A percentile compares a stretch with the other conserved stretches of the same genome.
Evolutionary conservation across 2,113 vertebrate species (phyloP).

Genomic region (Pionites leucogaster): DNA sequence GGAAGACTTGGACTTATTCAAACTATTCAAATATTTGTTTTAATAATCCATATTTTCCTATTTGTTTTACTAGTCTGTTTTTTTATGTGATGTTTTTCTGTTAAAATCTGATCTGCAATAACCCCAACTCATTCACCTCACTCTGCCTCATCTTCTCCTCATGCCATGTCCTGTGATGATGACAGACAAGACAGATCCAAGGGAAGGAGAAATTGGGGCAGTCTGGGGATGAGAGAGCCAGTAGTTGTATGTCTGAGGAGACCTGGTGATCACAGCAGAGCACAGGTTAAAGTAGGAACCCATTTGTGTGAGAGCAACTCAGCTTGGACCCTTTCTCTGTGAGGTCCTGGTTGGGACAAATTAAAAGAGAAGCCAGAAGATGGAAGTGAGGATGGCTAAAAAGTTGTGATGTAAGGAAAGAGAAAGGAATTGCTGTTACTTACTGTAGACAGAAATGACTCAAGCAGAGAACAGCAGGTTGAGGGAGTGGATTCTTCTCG

Average conservation of each 20-base stretch:
- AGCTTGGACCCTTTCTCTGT: neutral
- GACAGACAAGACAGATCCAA: neutral
- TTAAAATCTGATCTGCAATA: neutral
- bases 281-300: neutral
- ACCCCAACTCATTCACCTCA: rapidly evolving
- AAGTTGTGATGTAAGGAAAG: neutral
- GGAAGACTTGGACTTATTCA: neutral
- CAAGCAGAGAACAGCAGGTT: too few relatives aligned
- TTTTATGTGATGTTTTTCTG: neutral
- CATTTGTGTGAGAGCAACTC: rapidly evolving
- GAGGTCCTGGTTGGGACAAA: neutral
- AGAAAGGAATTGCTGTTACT: neutral
- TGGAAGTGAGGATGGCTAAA: neutral
- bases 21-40: neutral
- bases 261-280: neutral
- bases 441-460: neutral
- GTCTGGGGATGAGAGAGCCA: neutral
- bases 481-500: too few relatives aligned
- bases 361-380: neutral
- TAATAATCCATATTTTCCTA: rapidly evolving
- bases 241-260: neutral
- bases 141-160: rapidly evolving
- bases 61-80: neutral
- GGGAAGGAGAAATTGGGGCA: neutral
- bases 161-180: rapidly evolving